Evolutionary conservation across 23 tunicate species (phyloP).

Genomic region (Ascidia mentula): DNA sequence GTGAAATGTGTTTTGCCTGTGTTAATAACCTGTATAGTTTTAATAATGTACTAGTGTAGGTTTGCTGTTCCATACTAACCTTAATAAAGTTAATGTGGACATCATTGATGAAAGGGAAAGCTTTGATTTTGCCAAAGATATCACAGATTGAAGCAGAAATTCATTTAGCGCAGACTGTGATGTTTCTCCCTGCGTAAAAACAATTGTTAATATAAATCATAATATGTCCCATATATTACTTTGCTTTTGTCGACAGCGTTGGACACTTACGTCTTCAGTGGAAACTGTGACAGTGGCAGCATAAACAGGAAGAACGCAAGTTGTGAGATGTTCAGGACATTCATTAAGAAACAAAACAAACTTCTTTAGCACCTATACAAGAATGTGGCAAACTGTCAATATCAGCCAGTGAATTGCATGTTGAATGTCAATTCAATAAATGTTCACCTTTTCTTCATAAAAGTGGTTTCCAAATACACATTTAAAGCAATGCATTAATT

Average conservation of each 20-base stretch:
- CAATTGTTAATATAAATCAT: too few relatives aligned
- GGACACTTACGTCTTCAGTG: neutral
- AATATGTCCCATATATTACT: neutral
- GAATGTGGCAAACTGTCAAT: too few relatives aligned
- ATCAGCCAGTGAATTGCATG: too few relatives aligned
- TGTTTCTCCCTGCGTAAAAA: too few relatives aligned
- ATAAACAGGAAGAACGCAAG: slow-evolving; percentile 58
- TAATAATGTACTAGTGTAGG: too few relatives aligned
- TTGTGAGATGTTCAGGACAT: slow-evolving; percentile 22
- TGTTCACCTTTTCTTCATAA: neutral
- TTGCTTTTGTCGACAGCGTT: neutral
- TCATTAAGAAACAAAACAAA: slow-evolving; percentile 8
- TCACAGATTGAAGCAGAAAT: slow-evolving; percentile 6
- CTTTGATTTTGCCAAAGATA: neutral
- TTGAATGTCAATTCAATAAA: neutral
- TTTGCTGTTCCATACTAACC: too few relatives aligned
- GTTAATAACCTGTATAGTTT: too few relatives aligned
- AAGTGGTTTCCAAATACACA: neutral
- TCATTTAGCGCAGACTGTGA: neutral
- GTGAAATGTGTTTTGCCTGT: too few relatives aligned
- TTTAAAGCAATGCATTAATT: neutral
- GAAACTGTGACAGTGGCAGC: slow-evolving; percentile 19
- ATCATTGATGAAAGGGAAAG: slow-evolving; percentile 3
- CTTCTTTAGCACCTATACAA: slow-evolving; percentile 19
- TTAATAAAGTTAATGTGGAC: slow-evolving; percentile 6